Evolutionary conservation across 2,888 invertebrate genomes (phyloP), one percentile per base, ranked within the genome.

Genomic region (Metalampra italica): DNA sequence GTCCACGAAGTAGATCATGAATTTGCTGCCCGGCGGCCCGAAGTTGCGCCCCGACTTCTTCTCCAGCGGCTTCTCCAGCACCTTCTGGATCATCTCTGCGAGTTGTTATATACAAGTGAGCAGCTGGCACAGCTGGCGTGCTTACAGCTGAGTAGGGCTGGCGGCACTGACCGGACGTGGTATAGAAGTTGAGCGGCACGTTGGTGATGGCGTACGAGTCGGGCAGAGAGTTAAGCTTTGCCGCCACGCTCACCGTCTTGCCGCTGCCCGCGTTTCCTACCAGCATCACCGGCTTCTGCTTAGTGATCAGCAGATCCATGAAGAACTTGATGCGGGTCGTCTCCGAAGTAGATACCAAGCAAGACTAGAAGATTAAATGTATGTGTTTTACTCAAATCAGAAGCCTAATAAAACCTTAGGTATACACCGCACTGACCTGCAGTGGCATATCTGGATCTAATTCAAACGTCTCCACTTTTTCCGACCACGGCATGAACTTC

Each of bases 101-200:
- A 22, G 22, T 22, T 22, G 22, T n/a, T 30, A 30, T 4, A 34
- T 7, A 34, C 9, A 11, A 34, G 3, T 34, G 9, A 34, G 9
- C 11, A 11, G 11, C 11, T 34, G 7, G 34, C 8, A 34, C 34
- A 11, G 2, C 22, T 22, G 22, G 3, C 22, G 5, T 5, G 22
- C 5, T 22, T 2, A 22, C 5, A 22, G 22, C 22, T 3, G 22
- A 22, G 22, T 22, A 22, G 2, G 22, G 22, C 22, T 22, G 22
- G 22, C 63, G 46, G 29, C 14, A 47, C 34, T 34, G 9, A 92
- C 93, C 92, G 38, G 97, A 97, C 0, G 96, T 96, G 0, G 98
- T 98, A 74, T 98, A 98, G 76, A 96, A 98, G 86, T 98, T 98
- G 74, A 98, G 95, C 0, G 98, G 97, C 9, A 97, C 96, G 80